Evolutionary conservation across 2,113 vertebrate species (phyloP).

Genomic region (Peromyscus californicus): DNA sequence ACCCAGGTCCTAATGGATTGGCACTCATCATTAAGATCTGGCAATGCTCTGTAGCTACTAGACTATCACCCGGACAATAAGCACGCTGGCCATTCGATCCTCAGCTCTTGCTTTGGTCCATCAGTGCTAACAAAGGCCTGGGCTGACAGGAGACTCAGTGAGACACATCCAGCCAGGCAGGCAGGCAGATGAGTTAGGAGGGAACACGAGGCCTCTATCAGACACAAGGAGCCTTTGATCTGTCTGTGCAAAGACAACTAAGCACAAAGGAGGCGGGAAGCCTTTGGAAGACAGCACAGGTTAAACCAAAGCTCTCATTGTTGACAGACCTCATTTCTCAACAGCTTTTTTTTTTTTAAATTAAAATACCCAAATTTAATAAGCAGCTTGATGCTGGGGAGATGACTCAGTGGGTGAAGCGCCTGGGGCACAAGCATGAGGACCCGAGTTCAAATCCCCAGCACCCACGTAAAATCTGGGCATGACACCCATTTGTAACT

Average conservation of each 20-base stretch:
- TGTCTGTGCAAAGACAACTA: background rate
- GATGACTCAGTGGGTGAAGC: background rate
- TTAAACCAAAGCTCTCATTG: background rate
- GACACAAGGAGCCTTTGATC: background rate
- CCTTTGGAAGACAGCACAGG: background rate
- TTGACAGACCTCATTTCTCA: background rate
- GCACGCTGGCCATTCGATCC: background rate
- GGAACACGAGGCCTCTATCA: background rate
- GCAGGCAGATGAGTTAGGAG: background rate
- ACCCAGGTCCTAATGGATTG: background rate
- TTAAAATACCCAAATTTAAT: background rate
- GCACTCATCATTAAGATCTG: background rate
- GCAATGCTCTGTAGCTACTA: conserved; percentile 20
- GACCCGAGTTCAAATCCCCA: background rate
- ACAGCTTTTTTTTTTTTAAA: background rate
- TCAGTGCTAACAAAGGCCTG: background rate
- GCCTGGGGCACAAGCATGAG: no score
- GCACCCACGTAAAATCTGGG: background rate
- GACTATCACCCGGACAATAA: background rate
- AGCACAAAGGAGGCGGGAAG: background rate
- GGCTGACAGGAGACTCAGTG: background rate
- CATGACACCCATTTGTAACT: background rate
- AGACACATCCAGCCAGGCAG: background rate
- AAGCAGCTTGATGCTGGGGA: background rate
- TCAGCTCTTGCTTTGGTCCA: background rate